Conservation (phyloP, 1,140 invertebrate genomes). For the Amyelois transitella region DNA sequence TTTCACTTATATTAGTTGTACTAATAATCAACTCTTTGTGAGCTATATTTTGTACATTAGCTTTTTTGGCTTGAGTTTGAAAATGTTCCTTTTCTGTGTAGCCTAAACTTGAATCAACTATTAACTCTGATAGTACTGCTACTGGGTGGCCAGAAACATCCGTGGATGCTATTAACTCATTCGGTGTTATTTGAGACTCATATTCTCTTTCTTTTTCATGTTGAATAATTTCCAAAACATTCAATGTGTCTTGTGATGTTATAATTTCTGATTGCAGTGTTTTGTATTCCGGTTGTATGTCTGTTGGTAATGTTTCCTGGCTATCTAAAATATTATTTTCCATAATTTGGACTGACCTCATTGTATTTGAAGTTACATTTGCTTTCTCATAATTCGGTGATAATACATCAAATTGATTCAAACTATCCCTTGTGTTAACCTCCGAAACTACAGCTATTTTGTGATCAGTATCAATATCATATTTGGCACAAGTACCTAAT, state of each 20-base stretch:
- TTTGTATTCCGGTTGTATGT: conserved; percentile 30
- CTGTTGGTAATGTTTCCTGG: conserved; percentile 32
- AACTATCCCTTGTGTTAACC: conserved; percentile 34
- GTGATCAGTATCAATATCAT: conserved; percentile 40
- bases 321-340: conserved; percentile 48
- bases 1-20: conserved; percentile 46
- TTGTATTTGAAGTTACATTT: conserved; percentile 25
- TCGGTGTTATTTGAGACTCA: conserved; percentile 7
- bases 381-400: conserved; percentile 33
- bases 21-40: conserved; percentile 48
- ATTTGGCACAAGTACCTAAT: conserved; percentile 29
- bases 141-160: conserved; percentile 40
- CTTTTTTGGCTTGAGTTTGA: conserved; percentile 21
- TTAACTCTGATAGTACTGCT: conserved; percentile 40
- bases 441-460: conserved; percentile 48
- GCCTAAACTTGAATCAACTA: conserved; percentile 32
- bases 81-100: conserved; percentile 19
- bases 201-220: conserved; percentile 56
- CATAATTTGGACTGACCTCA: conserved; percentile 37
- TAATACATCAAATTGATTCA: conserved; percentile 22
- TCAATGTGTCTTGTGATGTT: conserved; percentile 30
- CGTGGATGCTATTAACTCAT: conserved; percentile 25
- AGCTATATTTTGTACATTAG: conserved; percentile 37
- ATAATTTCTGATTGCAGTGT: conserved; percentile 31
- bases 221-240: conserved; percentile 40